phyloP scores from a whole-genome alignment of 2,113 vertebrate species.

The Chunga burmeisteri region DNA sequence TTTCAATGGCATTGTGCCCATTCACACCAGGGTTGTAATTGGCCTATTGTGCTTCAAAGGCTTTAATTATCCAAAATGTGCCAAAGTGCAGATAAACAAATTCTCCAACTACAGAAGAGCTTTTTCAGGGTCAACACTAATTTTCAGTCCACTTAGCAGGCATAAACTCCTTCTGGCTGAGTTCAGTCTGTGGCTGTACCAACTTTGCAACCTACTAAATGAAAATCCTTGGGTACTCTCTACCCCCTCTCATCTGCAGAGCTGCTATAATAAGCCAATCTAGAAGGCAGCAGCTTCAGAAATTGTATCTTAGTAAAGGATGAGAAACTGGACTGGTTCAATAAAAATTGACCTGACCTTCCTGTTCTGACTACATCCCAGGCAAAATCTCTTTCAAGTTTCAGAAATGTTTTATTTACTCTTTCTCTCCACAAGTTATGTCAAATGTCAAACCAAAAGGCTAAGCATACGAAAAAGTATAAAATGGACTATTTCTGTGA shows the following conservation, averaged over 20 bases:
- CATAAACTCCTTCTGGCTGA: neutral
- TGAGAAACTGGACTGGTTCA: neutral
- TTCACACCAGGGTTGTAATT: slow-evolving; percentile 49
- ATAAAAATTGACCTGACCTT: slow-evolving; percentile 29
- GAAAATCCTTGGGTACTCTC: neutral
- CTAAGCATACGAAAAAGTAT: neutral
- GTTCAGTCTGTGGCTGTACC: neutral
- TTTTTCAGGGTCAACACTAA: slow-evolving; percentile 62
- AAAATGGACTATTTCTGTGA: neutral
- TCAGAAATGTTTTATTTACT: slow-evolving; percentile 53
- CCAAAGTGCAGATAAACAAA: slow-evolving; percentile 66
- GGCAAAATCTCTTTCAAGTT: slow-evolving; percentile 38
- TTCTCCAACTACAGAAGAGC: slow-evolving; percentile 39
- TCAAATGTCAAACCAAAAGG: neutral
- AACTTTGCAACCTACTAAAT: neutral
- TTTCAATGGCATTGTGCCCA: slow-evolving; percentile 20
- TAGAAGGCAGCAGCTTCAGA: slow-evolving; percentile 9
- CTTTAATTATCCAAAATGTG: slow-evolving; percentile 53
- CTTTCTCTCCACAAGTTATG: neutral
- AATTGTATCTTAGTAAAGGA: neutral
- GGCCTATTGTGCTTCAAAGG: slow-evolving; percentile 54
- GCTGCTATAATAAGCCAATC: neutral
- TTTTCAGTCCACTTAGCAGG: slow-evolving; percentile 37
- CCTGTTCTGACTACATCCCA: neutral
- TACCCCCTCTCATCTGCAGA: neutral